Percentiles rank a stretch among this genome's conserved stretches.
Conservation (phyloP, 2,888 invertebrate genomes). For the Schrankia costaestrigalis region DNA sequence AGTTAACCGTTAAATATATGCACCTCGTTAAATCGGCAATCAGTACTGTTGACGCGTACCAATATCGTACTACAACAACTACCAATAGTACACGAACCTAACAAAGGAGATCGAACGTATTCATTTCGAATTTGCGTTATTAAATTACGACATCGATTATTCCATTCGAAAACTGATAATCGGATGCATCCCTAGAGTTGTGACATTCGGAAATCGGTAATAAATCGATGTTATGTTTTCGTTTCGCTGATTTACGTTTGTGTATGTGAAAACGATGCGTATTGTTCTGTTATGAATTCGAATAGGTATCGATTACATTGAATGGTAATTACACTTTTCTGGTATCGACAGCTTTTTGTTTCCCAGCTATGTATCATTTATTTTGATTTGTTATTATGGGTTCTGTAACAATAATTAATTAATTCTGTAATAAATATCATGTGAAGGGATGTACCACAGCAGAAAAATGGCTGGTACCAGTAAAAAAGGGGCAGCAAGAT, state of each 20-base stretch:
- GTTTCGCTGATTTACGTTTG: conserved; percentile 54
- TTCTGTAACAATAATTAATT: too few species aligned
- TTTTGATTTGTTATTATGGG: too few species aligned
- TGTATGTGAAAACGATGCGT: conserved; percentile 29
- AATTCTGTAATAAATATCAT: too few species aligned
- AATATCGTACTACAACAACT: conserved; percentile 38
- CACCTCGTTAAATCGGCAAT: conserved; percentile 56
- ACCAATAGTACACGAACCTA: conserved; percentile 30
- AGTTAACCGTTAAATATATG: conserved; percentile 51
- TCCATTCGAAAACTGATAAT: conserved; percentile 56
- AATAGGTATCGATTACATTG: conserved; percentile 12
- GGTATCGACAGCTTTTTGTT: too few species aligned
- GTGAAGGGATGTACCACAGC: too few species aligned
- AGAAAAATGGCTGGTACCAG: too few species aligned
- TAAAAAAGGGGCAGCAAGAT: too few species aligned
- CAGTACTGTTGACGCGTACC: conserved; percentile 38
- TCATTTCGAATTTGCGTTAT: conserved; percentile 57
- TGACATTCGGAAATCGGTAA: conserved; percentile 55
- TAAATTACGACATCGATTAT: conserved; percentile 57
- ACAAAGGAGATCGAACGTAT: conserved; percentile 44
- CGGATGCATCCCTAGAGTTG: conserved; percentile 47
- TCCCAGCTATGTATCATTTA: too few species aligned
- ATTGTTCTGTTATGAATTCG: conserved; percentile 23
- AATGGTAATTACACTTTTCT: too few species aligned
- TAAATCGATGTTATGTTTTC: conserved; percentile 57